Conservation (phyloP, 2,888 invertebrate genomes). For the Limulus polyphemus region DNA sequence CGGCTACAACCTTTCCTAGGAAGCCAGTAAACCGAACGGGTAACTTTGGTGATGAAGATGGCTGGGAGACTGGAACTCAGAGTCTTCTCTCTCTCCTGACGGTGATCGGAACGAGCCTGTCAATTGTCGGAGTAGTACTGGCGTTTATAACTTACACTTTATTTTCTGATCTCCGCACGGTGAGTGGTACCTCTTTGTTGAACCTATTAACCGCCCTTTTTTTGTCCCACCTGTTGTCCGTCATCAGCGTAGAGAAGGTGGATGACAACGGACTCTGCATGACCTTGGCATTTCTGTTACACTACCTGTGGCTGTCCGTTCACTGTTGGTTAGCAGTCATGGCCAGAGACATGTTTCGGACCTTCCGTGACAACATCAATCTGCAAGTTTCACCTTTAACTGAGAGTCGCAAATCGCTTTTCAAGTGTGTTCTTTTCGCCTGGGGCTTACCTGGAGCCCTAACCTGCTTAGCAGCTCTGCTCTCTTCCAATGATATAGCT, state of each 20-base stretch:
- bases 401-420: conserved; percentile 38
- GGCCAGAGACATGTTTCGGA: conserved; percentile 50
- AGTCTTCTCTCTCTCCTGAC: conserved; percentile 51
- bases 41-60: background rate
- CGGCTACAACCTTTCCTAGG: background rate
- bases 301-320: conserved; percentile 51
- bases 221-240: conserved; percentile 53
- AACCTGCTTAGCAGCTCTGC: conserved; percentile 42
- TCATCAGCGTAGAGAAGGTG: conserved; percentile 51
- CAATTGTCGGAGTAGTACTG: conserved; percentile 52
- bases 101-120: conserved; percentile 52
- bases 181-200: conserved; percentile 53
- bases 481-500: conserved; percentile 38
- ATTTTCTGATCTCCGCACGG: conserved; percentile 52
- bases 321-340: conserved; percentile 56
- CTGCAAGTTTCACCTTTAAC: conserved; percentile 36
- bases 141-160: conserved; percentile 57
- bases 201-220: conserved; percentile 53
- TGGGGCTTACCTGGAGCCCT: conserved; percentile 51
- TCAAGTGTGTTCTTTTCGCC: conserved; percentile 44
- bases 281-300: conserved; percentile 49
- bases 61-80: conserved; percentile 31
- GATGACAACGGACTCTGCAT: conserved; percentile 50
- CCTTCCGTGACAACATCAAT: conserved; percentile 40
- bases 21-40: too few relatives aligned